A percentile compares a stretch with the other conserved stretches of the same genome.
phyloP scores from a whole-genome alignment of 2,113 vertebrate genomes.

The Thermophis baileyi region DNA sequence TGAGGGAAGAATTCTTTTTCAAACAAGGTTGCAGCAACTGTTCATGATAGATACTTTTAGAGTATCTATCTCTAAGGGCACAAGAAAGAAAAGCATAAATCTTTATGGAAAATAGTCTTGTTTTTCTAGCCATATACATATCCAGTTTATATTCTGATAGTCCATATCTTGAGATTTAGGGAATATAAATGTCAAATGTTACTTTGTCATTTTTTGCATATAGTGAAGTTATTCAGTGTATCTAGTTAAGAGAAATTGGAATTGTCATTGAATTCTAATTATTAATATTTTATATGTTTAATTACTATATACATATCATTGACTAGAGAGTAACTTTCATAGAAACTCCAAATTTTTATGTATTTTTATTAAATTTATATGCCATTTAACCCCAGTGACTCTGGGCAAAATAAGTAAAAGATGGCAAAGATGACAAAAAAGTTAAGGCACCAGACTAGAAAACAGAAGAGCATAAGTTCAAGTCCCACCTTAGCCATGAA shows the following conservation, averaged over 20 bases:
- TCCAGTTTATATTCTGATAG: background rate
- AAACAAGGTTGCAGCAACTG: background rate
- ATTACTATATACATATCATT: background rate
- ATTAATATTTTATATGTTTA: background rate
- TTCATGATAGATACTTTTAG: background rate
- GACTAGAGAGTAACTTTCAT: background rate
- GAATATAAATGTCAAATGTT: background rate
- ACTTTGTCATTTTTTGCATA: background rate
- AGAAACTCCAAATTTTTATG: background rate
- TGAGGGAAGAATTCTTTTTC: slow-evolving; percentile 48
- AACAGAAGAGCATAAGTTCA: background rate
- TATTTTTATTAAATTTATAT: background rate
- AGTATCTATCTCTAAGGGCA: background rate
- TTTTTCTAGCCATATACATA: background rate
- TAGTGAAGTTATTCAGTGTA: background rate
- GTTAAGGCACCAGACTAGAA: background rate
- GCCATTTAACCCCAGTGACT: background rate
- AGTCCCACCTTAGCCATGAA: background rate
- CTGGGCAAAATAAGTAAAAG: background rate
- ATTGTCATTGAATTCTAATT: background rate
- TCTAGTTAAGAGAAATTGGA: background rate
- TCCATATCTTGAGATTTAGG: background rate
- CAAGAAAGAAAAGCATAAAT: background rate
- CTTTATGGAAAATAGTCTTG: background rate
- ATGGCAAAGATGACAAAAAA: background rate